Base-by-base conservation (phyloP, 2,113 vertebrate species). In the Heterotis niloticus region DNA sequence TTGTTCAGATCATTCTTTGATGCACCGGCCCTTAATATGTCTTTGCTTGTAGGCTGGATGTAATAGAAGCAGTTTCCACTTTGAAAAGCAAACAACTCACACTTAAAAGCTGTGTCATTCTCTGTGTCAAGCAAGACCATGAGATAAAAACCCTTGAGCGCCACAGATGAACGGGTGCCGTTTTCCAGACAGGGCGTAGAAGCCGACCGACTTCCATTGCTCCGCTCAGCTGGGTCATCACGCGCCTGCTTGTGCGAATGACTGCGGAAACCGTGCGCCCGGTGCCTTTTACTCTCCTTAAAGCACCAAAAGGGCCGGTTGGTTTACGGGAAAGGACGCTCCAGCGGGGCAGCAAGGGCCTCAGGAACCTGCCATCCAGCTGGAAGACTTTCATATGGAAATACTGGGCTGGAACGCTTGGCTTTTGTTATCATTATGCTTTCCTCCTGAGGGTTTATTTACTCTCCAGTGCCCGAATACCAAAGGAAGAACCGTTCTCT, bases 31-130 rank as follows among this genome's bases (percentile, higher is more conserved):
- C 20, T 5, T 44, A 56, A 76, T 62, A 54, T 64, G 20, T 54
- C 73, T 80, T 34, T 23, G 64, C 79, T 14, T 76, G 24, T 65
- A 24, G 73, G 20, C 24, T 24, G 60, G 79, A 3, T 62, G 73
- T 80, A 65, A 76, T 23, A 75, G 5, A 70, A 76, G 44, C 24
- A 10, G 23, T 70, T 76, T 80, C n/a, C 52, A 76, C 60, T 62
- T 56, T 13, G 20, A 80, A 76, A 76, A 69, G 69, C 28, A 80
- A 75, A 75, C 70, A 66, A 51, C 56, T 65, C 66, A 70, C 56
- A 44, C 51, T 69, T 51, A 62, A n/a, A 78, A 71, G 18, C 20
- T 44, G 28, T 60, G 77, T 69, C 56, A 62, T 67, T 10, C 66
- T 1, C 7, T 60, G 24, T 71, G 67, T 24, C 56, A 17, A 52